A percentile compares a stretch with the other conserved stretches of the same genome.
Evolutionary conservation across 2,113 vertebrate species (phyloP).

Genomic region (Catagonus wagneri): DNA sequence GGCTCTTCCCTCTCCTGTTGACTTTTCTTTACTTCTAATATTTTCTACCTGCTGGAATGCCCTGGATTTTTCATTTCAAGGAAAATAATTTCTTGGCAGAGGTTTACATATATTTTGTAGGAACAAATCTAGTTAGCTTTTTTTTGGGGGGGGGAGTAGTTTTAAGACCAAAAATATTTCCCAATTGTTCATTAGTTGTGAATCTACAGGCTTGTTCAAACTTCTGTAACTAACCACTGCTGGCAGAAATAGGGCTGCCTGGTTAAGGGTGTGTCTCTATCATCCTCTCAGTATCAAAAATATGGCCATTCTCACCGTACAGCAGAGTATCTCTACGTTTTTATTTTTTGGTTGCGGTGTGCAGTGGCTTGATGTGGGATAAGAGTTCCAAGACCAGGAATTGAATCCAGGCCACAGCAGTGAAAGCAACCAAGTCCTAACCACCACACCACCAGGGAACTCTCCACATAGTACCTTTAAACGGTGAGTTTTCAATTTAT

Average conservation of each 20-base stretch:
- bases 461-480: neutral
- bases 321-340: too few species aligned
- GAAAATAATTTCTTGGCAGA: conserved; percentile 44
- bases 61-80: conserved; percentile 69
- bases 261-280: neutral
- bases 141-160: conserved; percentile 22
- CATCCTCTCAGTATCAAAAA: neutral
- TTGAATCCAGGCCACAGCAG: too few species aligned
- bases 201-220: neutral
- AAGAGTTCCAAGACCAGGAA: too few species aligned
- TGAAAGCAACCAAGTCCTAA: too few species aligned
- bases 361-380: too few species aligned
- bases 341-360: too few species aligned
- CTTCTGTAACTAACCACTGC: neutral
- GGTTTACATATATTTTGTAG: conserved; percentile 13
- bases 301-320: neutral
- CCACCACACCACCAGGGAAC: too few species aligned
- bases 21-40: conserved; percentile 76
- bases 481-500: conserved; percentile 13
- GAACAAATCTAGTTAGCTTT: neutral
- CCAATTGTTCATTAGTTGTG: neutral
- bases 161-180: conserved; percentile 40
- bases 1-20: conserved; percentile 61
- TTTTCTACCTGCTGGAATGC: conserved; percentile 68
- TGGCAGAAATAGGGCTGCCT: neutral